phyloP scores from a whole-genome alignment of 1,140 invertebrate species.

The Trichoplusia ni region DNA sequence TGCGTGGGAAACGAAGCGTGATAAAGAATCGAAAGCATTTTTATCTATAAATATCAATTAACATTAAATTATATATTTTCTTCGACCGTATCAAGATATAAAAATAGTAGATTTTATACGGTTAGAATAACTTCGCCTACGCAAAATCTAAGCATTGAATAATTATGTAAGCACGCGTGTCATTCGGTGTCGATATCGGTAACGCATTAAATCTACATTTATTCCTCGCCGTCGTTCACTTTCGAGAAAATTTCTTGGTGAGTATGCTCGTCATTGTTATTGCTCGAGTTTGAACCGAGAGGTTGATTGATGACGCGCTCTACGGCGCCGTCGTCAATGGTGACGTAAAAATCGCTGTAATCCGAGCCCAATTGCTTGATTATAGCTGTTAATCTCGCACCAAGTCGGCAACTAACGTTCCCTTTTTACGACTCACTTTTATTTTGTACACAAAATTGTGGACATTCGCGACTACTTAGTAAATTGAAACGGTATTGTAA shows the following conservation, averaged over 20 bases:
- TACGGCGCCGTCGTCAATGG: constrained; percentile 45
- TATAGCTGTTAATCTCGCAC: constrained; percentile 73
- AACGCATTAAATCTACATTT: constrained; percentile 45
- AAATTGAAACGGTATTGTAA: constrained; percentile 63
- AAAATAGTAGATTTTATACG: no score
- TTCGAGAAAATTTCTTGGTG: constrained; percentile 32
- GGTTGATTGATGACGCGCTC: constrained; percentile 61
- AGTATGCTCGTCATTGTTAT: constrained; percentile 60
- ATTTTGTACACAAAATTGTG: constrained; percentile 66
- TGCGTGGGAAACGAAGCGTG: no score
- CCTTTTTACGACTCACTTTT: constrained; percentile 69
- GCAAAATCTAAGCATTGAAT: constrained; percentile 24
- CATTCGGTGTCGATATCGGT: constrained; percentile 37
- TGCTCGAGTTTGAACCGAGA: constrained; percentile 56
- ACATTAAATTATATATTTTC: no score
- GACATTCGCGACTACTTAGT: constrained; percentile 70
- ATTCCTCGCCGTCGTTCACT: constrained; percentile 33
- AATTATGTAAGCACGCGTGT: constrained; percentile 20
- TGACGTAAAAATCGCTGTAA: constrained; percentile 76
- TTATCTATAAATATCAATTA: no score
- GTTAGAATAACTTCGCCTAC: constrained; percentile 7
- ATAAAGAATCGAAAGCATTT: no score
- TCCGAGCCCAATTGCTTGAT: constrained; percentile 74
- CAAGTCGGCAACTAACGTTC: constrained; percentile 54
- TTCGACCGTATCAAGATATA: no score